These are phyloP conservation scores for Plebejus anna DNA, from an alignment of 2,888 invertebrate genomes.

Conservation along the genomic window DNA sequence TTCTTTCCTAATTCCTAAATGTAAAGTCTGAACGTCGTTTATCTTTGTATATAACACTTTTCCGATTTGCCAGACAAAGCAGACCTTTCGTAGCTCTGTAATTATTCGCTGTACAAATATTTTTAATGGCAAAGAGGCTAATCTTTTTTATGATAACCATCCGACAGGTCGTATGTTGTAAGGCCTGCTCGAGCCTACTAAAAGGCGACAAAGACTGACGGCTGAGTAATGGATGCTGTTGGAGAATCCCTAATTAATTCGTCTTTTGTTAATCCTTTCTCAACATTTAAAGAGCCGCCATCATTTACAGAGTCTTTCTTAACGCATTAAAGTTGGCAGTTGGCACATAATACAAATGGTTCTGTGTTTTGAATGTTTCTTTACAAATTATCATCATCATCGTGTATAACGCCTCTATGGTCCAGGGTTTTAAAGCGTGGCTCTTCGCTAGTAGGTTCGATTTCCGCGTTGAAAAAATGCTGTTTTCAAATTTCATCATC, in stretches of 20 bases:
- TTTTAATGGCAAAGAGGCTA: no score
- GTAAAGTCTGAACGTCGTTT: no score
- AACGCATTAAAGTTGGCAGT: not conserved
- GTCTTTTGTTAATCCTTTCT: constrained; percentile 18
- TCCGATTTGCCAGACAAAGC: no score
- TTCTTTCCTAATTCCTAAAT: no score
- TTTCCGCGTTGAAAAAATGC: no score
- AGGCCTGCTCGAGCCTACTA: not conserved
- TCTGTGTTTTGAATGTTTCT: not conserved
- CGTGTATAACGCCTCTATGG: not conserved
- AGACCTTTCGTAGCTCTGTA: no score
- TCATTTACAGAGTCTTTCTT: constrained; percentile 11
- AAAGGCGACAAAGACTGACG: constrained; percentile 18
- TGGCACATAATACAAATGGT: not conserved
- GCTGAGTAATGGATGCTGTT: constrained; percentile 23
- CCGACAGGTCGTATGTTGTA: constrained; percentile 12
- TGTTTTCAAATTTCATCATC: no score
- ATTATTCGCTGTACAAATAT: no score
- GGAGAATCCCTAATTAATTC: constrained; percentile 25
- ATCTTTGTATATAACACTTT: no score
- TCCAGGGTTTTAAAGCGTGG: not conserved
- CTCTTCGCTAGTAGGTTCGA: not conserved
- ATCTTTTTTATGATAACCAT: not conserved
- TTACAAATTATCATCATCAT: not conserved
- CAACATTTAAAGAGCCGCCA: not conserved